A percentile compares a stretch with the other conserved stretches of the same genome.
These are phyloP conservation scores for Ruditapes philippinarum DNA, from an alignment of 1,140 invertebrate genomes.

Conservation along the genomic window DNA sequence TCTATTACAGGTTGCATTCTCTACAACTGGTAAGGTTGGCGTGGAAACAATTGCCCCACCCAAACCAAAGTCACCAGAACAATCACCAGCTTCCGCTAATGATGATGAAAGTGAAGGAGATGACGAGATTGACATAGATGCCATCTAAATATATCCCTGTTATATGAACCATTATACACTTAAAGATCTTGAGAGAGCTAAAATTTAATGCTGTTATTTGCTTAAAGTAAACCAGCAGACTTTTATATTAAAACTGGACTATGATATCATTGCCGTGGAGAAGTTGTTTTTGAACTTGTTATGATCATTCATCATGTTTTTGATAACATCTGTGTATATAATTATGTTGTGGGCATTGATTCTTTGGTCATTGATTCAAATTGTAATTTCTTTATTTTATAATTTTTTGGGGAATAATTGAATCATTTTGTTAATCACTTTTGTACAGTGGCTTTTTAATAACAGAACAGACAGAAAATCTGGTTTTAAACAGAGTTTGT, in stretches of 20 bases:
- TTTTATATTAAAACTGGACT: not conserved
- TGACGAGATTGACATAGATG: conserved; percentile 84
- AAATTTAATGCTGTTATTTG: no score
- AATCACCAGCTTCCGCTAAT: not conserved
- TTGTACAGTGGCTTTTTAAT: not conserved
- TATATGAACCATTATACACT: not conserved
- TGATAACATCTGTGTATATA: not conserved
- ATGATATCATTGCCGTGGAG: conserved; percentile 1
- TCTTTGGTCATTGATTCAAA: not conserved
- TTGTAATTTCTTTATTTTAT: not conserved
- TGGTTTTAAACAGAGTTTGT: not conserved
- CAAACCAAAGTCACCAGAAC: conserved; percentile 51
- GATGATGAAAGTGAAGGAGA: conserved; percentile 70
- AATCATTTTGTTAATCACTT: conserved; percentile 17
- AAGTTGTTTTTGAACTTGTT: not conserved
- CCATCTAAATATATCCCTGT: conserved; percentile 73
- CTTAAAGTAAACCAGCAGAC: not conserved
- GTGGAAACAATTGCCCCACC: conserved; percentile 73
- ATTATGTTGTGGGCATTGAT: conserved; percentile 34
- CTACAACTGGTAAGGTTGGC: conserved; percentile 82
- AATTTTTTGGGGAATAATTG: not conserved
- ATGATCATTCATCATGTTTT: not conserved
- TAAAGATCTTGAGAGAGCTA: not conserved
- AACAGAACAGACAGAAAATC: no score
- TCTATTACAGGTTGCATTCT: conserved; percentile 85